Base-by-base conservation (phyloP, 2,113 vertebrate genomes). In the Cettia cetti region DNA sequence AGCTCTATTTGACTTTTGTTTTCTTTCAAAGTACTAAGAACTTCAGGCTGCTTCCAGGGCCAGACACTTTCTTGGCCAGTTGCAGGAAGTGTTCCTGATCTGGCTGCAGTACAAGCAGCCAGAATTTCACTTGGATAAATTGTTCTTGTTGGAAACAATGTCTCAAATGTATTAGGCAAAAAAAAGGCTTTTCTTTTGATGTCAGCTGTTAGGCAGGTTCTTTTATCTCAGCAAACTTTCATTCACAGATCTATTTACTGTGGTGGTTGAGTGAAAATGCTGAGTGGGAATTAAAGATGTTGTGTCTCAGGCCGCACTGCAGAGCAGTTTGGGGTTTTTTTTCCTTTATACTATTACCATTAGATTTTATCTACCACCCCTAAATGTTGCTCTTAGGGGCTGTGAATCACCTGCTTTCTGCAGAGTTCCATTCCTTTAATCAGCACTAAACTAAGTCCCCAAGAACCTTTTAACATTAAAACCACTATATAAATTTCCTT, bases 51-150 rank as follows among this genome's bases (percentile, higher is more conserved):
- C 24, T 87, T 85, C 63, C 42, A 94, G 70, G 37, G 45, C 75
- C 74, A 74, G 89, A 72, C 27, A 20, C 66, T 96, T 94, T 89
- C 59, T 76, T 95, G 93, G 93, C 70, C 65, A 57, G 22, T 61
- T 82, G 50, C 75, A 91, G 74, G 54, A 90, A 88, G 35, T 3
- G 10, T 95, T 91, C 54, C 84, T 95, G 91, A 92, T 91, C 91
- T 95, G 84, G 94, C 91, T 78, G 68, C 0, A 0, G 75, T 70
- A 93, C 72, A 85, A 69, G 65, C 0, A 0, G 75, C 66, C 83
- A 88, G 77, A 86, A 92, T 91, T 94, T 89, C 93, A 88, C 72
- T 92, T 80, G 92, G 35, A 89, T 92, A 45, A 91, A 81, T 87
- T 87, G 86, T 52, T 93, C 69, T 75, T 56, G 24, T 23, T 65